These are phyloP conservation scores for Pterocles orientalis DNA, from an alignment of 2,113 vertebrate species.

Conservation along the genomic window DNA sequence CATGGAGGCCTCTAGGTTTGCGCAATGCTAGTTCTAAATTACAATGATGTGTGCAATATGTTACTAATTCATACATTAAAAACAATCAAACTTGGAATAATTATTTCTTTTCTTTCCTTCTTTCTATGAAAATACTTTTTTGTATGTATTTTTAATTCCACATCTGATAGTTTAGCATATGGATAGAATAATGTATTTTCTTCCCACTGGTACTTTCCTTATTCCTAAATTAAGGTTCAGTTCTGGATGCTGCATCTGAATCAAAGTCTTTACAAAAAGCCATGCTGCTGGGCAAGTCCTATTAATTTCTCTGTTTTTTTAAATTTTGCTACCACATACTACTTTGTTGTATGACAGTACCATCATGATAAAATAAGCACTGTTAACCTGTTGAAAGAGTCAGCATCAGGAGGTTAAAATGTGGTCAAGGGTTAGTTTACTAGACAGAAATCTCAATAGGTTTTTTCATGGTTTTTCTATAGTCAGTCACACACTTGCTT, in stretches of 20 bases:
- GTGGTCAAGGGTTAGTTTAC: conserved; percentile 24
- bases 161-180: background rate
- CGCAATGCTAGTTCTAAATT: background rate
- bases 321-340: background rate
- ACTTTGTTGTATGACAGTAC: background rate
- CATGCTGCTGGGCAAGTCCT: background rate
- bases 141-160: background rate
- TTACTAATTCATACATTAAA: background rate
- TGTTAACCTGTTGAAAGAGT: background rate
- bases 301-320: background rate
- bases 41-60: background rate
- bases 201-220: background rate
- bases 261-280: background rate
- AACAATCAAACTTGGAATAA: background rate
- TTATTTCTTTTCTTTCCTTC: background rate
- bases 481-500: background rate
- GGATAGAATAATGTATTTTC: background rate
- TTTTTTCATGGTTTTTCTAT: conserved; percentile 40
- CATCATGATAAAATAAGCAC: background rate
- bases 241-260: background rate
- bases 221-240: background rate
- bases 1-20: background rate
- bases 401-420: background rate
- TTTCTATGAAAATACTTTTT: background rate
- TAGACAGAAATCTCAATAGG: conserved; percentile 19